Conservation (phyloP, 1,140 invertebrate genomes). For the Drosophila kepulauana region DNA sequence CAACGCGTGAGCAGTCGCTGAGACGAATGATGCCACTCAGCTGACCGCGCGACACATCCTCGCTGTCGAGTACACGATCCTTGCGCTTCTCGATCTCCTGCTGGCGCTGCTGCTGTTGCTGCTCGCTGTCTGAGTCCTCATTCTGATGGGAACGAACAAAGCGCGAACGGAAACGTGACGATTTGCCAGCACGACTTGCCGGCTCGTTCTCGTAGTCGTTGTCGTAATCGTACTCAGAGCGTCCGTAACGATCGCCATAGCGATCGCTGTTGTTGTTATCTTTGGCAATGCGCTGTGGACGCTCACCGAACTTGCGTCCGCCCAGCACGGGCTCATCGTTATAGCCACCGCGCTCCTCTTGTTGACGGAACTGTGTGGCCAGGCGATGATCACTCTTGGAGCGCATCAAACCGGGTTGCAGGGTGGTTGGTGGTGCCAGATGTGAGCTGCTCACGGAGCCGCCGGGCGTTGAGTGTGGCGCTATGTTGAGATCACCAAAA, state of each 20-base stretch:
- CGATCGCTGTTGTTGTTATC: constrained; percentile 76
- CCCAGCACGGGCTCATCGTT: constrained; percentile 89
- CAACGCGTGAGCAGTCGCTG: constrained; percentile 94
- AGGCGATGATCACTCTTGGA: constrained; percentile 97
- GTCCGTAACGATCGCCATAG: constrained; percentile 86
- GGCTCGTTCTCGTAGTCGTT: constrained; percentile 88
- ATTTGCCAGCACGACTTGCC: constrained; percentile 82
- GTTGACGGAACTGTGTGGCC: constrained; percentile 94
- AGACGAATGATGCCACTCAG: constrained; percentile 95
- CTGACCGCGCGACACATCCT: constrained; percentile 94
- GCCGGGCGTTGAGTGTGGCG: constrained; percentile 86
- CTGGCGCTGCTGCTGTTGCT: constrained; percentile 85
- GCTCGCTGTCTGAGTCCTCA: constrained; percentile 90
- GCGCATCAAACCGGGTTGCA: constrained; percentile 92
- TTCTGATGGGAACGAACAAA: constrained; percentile 89
- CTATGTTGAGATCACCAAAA: constrained; percentile 94
- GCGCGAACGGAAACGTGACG: constrained; percentile 90
- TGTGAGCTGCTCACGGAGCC: constrained; percentile 84
- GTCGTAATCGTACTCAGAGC: constrained; percentile 88
- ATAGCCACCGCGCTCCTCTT: constrained; percentile 89
- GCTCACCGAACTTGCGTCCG: constrained; percentile 90
- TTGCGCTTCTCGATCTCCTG: constrained; percentile 89
- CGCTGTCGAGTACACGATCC: constrained; percentile 94
- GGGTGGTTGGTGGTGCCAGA: constrained; percentile 87
- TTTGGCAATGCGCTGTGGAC: constrained; percentile 85